Evolutionary conservation across 1,140 invertebrate species (phyloP).

Genomic region (Reticulitermes speratus): DNA sequence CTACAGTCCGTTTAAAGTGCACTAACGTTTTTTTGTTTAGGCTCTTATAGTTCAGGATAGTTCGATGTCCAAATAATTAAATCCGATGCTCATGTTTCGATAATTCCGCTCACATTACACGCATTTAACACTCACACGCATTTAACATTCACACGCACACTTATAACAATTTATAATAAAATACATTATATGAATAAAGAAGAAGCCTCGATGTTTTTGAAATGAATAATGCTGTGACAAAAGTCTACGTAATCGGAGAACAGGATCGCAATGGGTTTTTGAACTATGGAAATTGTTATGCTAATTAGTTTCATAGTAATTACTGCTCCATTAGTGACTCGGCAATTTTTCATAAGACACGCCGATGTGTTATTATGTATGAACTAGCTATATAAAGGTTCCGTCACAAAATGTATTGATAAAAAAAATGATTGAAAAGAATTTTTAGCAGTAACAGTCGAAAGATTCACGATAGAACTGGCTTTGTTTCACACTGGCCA

Average conservation of each 20-base stretch:
- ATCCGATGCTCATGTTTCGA: not conserved
- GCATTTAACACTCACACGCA: too few species aligned
- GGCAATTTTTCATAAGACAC: constrained; percentile 16
- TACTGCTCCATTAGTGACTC: constrained; percentile 17
- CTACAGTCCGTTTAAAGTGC: not conserved
- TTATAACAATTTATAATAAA: too few species aligned
- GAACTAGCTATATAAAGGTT: not conserved
- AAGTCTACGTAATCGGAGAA: not conserved
- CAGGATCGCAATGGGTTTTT: not conserved
- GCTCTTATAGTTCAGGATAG: not conserved
- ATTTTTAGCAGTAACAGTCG: not conserved
- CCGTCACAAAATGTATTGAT: not conserved
- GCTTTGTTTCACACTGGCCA: not conserved
- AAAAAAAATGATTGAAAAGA: not conserved
- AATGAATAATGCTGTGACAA: not conserved
- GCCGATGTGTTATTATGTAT: constrained; percentile 17
- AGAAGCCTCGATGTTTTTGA: not conserved
- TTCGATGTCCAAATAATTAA: not conserved
- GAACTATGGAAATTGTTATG: constrained; percentile 19
- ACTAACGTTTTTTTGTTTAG: too few species aligned
- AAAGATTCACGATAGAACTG: not conserved
- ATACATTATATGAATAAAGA: not conserved
- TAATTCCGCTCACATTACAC: too few species aligned
- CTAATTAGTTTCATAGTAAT: constrained; percentile 7
- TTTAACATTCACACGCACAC: too few species aligned